Evolutionary conservation across 2,113 vertebrate genomes (phyloP).

Genomic region (Oophaga pumilio): DNA sequence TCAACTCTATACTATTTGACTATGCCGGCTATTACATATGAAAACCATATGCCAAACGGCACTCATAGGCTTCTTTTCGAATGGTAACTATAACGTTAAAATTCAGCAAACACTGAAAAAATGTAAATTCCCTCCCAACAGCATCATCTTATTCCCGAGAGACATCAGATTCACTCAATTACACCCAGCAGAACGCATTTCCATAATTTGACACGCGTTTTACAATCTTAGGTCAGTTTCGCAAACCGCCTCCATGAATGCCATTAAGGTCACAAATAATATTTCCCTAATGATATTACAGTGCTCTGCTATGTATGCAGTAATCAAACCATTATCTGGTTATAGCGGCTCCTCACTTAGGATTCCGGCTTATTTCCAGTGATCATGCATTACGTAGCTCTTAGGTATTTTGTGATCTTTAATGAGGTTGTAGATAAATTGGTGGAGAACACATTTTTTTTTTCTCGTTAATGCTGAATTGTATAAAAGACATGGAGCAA

Average conservation of each 20-base stretch:
- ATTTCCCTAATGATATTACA: constrained; percentile 41
- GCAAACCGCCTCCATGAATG: constrained; percentile 38
- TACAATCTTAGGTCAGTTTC: constrained; percentile 38
- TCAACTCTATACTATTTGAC: too few species aligned
- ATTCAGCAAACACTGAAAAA: constrained; percentile 31
- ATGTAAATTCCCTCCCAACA: neutral
- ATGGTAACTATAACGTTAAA: constrained; percentile 36
- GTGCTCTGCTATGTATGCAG: neutral
- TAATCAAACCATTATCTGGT: constrained; percentile 19
- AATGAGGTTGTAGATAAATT: constrained; percentile 32
- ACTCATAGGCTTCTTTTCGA: neutral
- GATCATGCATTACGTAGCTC: neutral
- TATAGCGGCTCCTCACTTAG: neutral
- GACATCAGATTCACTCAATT: constrained; percentile 40
- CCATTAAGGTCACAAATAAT: constrained; percentile 46
- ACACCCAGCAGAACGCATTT: constrained; percentile 48
- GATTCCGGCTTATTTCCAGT: neutral
- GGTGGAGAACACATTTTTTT: constrained; percentile 3
- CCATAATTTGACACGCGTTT: constrained; percentile 52
- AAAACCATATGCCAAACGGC: neutral
- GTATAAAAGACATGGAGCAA: neutral
- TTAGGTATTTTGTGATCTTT: constrained; percentile 8
- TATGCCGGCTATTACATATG: neutral
- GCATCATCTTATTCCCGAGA: constrained; percentile 4
- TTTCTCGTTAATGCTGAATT: neutral